Conservation (phyloP, 1,140 invertebrate species). For the Cecropterus lyciades region DNA sequence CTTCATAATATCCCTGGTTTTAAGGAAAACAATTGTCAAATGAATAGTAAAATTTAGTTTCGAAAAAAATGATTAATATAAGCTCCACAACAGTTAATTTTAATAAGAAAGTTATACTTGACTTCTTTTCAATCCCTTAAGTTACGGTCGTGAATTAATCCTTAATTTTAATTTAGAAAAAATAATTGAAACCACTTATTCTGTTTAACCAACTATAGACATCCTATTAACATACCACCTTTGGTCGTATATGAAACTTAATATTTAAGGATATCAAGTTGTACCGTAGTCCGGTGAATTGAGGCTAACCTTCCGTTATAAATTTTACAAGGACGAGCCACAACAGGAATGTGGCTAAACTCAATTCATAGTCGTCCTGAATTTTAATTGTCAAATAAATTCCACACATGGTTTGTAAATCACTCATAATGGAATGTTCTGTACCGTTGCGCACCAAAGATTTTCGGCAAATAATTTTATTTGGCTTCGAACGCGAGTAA, state of each 20-base stretch:
- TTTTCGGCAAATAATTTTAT: slow-evolving; percentile 19
- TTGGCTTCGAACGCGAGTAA: slow-evolving; percentile 1
- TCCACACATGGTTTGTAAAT: slow-evolving; percentile 36
- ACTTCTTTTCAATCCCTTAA: too few relatives aligned
- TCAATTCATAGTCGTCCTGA: slow-evolving; percentile 55
- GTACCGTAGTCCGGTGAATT: slow-evolving; percentile 27
- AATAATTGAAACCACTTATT: too few relatives aligned
- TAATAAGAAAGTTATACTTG: too few relatives aligned
- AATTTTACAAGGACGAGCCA: slow-evolving; percentile 49
- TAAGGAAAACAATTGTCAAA: too few relatives aligned
- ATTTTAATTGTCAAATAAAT: slow-evolving; percentile 69
- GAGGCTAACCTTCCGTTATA: slow-evolving; percentile 50
- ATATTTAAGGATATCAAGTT: slow-evolving; percentile 3
- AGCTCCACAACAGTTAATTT: too few relatives aligned
- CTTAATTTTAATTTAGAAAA: too few relatives aligned
- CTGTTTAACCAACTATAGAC: neutral
- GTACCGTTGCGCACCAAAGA: slow-evolving; percentile 32
- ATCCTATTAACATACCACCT: slow-evolving; percentile 1
- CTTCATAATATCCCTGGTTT: too few relatives aligned
- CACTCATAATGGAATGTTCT: slow-evolving; percentile 42
- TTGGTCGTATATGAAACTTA: slow-evolving; percentile 1
- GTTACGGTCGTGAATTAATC: too few relatives aligned
- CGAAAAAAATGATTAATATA: too few relatives aligned
- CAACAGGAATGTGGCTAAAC: slow-evolving; percentile 54
- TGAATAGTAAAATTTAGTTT: too few relatives aligned